A percentile compares a stretch with the other conserved stretches of the same genome.
Conservation (phyloP, 2,888 invertebrate genomes). For the Cantharis nigra region DNA sequence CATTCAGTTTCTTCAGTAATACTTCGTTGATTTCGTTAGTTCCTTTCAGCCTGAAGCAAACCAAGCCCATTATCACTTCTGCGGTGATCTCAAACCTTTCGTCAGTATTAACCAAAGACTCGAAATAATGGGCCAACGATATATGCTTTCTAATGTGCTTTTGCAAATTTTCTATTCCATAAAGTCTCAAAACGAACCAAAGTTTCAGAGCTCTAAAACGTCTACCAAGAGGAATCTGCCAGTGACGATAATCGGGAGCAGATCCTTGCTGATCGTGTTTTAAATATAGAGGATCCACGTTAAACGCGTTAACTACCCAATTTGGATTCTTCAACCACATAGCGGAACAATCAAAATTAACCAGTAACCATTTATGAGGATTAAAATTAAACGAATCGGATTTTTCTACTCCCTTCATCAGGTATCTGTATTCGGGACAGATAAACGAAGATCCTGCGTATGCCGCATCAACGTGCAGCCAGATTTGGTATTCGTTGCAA, state of each 20-base stretch:
- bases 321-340: slow-evolving; percentile 94
- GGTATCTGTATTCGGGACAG: slow-evolving; percentile 92
- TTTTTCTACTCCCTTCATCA: slow-evolving; percentile 85
- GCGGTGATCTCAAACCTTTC: slow-evolving; percentile 86
- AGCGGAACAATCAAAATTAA: slow-evolving; percentile 98
- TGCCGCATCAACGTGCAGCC: slow-evolving; percentile 97
- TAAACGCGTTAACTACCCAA: slow-evolving; percentile 92
- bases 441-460: slow-evolving; percentile 96
- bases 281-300: slow-evolving; percentile 95
- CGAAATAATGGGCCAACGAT: slow-evolving; percentile 85
- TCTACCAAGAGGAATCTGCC: slow-evolving; percentile 95
- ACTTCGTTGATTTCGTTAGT: slow-evolving; percentile 81
- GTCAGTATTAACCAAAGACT: slow-evolving; percentile 74
- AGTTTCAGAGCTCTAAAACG: slow-evolving; percentile 91
- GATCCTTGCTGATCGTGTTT: slow-evolving; percentile 91
- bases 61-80: slow-evolving; percentile 91
- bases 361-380: slow-evolving; percentile 98
- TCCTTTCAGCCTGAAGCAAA: slow-evolving; percentile 93
- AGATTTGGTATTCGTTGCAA: slow-evolving; percentile 73
- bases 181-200: slow-evolving; percentile 93
- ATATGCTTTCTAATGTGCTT: slow-evolving; percentile 85
- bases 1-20: slow-evolving; percentile 83
- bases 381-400: slow-evolving; percentile 98
- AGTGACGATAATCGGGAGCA: slow-evolving; percentile 93
- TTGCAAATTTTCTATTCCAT: slow-evolving; percentile 87